Evolutionary conservation across 2,113 vertebrate species (phyloP), one percentile per base, ranked within the genome.

Genomic region (Atrichornis clamosus): DNA sequence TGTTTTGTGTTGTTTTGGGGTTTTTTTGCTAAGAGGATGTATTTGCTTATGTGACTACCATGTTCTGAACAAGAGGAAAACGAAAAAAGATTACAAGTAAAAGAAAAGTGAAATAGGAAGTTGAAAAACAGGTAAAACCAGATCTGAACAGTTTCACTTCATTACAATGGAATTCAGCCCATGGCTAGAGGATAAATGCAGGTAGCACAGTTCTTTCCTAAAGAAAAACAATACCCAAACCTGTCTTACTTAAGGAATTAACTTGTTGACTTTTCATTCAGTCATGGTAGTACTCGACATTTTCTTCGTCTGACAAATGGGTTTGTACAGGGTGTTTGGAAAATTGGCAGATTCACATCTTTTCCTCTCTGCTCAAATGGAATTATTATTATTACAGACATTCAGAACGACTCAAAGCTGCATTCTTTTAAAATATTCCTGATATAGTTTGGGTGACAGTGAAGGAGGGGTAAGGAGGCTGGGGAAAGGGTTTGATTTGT

Each of bases 121-220:
- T 35, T 58, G 89, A 73, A 89, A 84, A 95, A 96, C 95, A 78
- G 78, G 93, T 91, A 95, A 93, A 93, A 96, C 95, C 27, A 50
- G 88, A 84, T 89, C 83, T 37, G 56, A 89, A 75, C 49, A 94
- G 90, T 93, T 96, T 94, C 94, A 78, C 76, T 96, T 96, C 92
- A 95, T 94, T 90, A 97, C 81, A 94, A 92, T 89, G 76, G 93
- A 97, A 96, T 95, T 90, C 94, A 94, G 80, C 65, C 69, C 72
- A 50, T 79, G 65, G 82, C 89, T 89, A 41, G 32, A 94, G 41
- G 84, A 94, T 87, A 90, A 96, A 93, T 23, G 37, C 28, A 80
- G 68, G 87, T 73, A 85, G 64, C 14, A 32, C 13, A 56, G 41
- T 49, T 92, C n/a, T 81, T 87, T 41, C 30, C 49, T 11, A 62